Evolutionary conservation across 2,888 invertebrate species (phyloP).

Genomic region (Amphipyra tragopoginis): DNA sequence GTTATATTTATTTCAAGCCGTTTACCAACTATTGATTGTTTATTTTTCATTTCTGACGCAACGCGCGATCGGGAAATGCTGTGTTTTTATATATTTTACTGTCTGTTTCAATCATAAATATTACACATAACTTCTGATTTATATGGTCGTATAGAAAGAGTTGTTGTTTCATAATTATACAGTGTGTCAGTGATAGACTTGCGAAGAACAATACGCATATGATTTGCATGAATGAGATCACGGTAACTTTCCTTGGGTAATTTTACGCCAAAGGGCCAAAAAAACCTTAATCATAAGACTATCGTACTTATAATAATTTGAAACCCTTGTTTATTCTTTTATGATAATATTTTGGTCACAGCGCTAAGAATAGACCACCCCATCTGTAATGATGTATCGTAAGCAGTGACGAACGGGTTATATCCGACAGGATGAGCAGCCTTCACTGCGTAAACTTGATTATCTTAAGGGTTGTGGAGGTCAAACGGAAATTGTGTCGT

Average conservation of each 20-base stretch:
- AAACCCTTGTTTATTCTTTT: conserved; percentile 29
- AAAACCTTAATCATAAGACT: background rate
- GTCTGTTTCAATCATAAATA: conserved; percentile 28
- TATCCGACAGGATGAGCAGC: conserved; percentile 21
- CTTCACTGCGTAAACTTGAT: conserved; percentile 10
- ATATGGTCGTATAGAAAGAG: conserved; percentile 23
- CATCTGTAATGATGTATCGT: conserved; percentile 19
- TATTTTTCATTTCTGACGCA: conserved; percentile 32
- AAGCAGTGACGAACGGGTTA: conserved; percentile 10
- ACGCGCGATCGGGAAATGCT: conserved; percentile 5
- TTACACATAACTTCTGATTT: conserved; percentile 25
- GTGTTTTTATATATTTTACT: conserved; percentile 24
- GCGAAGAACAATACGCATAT: conserved; percentile 8
- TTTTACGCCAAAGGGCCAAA: background rate
- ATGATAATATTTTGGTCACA: conserved; percentile 39
- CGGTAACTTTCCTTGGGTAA: conserved; percentile 8
- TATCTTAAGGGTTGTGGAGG: conserved; percentile 2
- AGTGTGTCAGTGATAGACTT: conserved; percentile 18
- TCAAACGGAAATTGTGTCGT: conserved; percentile 3
- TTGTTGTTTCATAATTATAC: conserved; percentile 21
- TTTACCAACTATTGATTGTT: conserved; percentile 23
- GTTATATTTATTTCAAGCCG: conserved; percentile 39
- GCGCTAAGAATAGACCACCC: conserved; percentile 30
- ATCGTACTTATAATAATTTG: background rate
- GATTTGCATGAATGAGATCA: conserved; percentile 26